phyloP scores from a whole-genome alignment of 2,888 invertebrate species.

The Prenolepis imparis region DNA sequence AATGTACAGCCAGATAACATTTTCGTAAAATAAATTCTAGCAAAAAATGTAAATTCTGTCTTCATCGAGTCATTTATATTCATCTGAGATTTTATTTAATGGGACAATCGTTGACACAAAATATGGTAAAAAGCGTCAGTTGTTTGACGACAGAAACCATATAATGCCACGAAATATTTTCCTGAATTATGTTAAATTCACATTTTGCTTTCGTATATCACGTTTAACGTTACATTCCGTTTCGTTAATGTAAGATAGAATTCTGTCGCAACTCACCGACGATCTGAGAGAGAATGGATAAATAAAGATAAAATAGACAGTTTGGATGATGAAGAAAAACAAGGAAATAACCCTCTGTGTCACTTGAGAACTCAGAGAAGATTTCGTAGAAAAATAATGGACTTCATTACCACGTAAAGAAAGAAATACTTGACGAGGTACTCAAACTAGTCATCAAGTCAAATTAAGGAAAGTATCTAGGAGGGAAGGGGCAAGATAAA shows the following conservation, averaged over 20 bases:
- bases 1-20: conserved; percentile 8
- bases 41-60: neutral
- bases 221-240: neutral
- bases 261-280: conserved; percentile 44
- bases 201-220: neutral
- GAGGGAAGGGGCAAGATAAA: neutral
- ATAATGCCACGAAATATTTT: conserved; percentile 9
- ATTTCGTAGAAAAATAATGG: conserved; percentile 16
- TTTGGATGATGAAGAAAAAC: conserved; percentile 26
- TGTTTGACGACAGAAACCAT: conserved; percentile 46
- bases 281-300: conserved; percentile 17
- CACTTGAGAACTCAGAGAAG: conserved; percentile 9
- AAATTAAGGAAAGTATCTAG: conserved; percentile 29
- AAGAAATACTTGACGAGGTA: conserved; percentile 10
- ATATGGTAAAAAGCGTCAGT: conserved; percentile 36
- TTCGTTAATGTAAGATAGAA: neutral
- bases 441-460: conserved; percentile 25
- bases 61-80: conserved; percentile 23
- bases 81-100: conserved; percentile 49
- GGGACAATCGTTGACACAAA: conserved; percentile 50
- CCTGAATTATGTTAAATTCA: conserved; percentile 8
- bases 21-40: conserved; percentile 29
- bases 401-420: conserved; percentile 13
- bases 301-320: conserved; percentile 17
- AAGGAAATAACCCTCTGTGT: neutral